These are phyloP conservation scores for Eubasilissa splendida DNA, from an alignment of 2,888 invertebrate genomes.

Conservation along the genomic window DNA sequence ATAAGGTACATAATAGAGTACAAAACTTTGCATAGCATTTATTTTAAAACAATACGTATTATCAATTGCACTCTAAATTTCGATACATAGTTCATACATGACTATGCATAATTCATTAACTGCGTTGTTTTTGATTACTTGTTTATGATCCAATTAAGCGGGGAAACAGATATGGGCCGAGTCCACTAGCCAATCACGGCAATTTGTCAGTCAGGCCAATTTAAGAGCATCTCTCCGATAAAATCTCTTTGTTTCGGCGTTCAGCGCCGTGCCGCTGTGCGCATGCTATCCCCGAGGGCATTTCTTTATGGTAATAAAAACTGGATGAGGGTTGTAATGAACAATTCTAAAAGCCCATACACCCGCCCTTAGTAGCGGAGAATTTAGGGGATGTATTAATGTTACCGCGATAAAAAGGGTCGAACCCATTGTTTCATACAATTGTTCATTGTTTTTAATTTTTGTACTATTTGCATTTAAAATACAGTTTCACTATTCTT, in stretches of 20 bases:
- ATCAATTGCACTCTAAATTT: too few relatives aligned
- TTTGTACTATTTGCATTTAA: neutral
- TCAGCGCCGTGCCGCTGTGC: slow-evolving; percentile 19
- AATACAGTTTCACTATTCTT: neutral
- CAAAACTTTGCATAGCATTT: too few relatives aligned
- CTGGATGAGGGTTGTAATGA: slow-evolving; percentile 49
- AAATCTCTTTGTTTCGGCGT: slow-evolving; percentile 51
- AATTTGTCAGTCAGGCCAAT: slow-evolving; percentile 53
- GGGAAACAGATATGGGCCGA: slow-evolving; percentile 29
- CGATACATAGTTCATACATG: too few relatives aligned
- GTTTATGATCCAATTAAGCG: slow-evolving; percentile 42
- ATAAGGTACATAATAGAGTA: too few relatives aligned
- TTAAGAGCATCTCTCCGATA: slow-evolving; percentile 48
- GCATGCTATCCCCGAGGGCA: slow-evolving; percentile 40
- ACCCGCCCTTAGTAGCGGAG: slow-evolving; percentile 9
- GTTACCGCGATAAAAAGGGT: slow-evolving; percentile 34
- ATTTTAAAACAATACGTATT: too few relatives aligned
- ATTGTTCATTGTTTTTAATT: slow-evolving; percentile 18
- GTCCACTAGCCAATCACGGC: slow-evolving; percentile 41
- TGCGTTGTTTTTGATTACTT: neutral
- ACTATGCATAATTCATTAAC: too few relatives aligned
- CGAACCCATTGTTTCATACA: slow-evolving; percentile 26
- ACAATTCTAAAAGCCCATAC: slow-evolving; percentile 41
- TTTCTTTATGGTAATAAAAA: slow-evolving; percentile 55
- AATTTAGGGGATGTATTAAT: slow-evolving; percentile 29